Conservation (phyloP, 2,888 invertebrate species). For the Sphaerolaimus hirsutus region DNA sequence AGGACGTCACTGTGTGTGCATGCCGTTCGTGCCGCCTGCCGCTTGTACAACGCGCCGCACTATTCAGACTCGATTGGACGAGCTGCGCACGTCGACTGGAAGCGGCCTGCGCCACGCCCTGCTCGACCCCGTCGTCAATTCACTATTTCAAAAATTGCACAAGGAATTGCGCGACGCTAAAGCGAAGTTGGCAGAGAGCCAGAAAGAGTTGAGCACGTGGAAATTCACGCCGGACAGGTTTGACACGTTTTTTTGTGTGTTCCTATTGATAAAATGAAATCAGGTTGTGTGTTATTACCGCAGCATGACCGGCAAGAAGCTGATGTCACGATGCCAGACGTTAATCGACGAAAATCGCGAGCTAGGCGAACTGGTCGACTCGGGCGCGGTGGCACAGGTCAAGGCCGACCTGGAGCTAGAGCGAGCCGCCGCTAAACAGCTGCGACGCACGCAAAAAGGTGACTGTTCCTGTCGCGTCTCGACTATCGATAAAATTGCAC, state of each 20-base stretch:
- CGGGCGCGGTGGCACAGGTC: conserved; percentile 72
- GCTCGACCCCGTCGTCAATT: conserved; percentile 80
- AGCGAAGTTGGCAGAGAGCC: conserved; percentile 75
- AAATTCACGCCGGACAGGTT: conserved; percentile 92
- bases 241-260: not conserved
- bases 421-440: conserved; percentile 80
- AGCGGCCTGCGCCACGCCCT: conserved; percentile 53
- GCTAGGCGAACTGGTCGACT: conserved; percentile 74
- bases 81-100: conserved; percentile 3
- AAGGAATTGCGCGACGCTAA: conserved; percentile 67
- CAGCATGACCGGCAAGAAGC: conserved; percentile 77
- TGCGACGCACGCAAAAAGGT: conserved; percentile 85
- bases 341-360: conserved; percentile 92
- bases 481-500: no score
- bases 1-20: conserved; percentile 66
- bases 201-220: conserved; percentile 90
- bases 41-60: not conserved
- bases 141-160: conserved; percentile 64
- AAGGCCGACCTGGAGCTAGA: conserved; percentile 83
- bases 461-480: not conserved
- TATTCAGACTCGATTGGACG: conserved; percentile 7
- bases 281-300: not conserved
- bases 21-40: no score
- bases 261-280: not conserved
- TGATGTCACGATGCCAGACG: conserved; percentile 86